Conservation (phyloP, 2,113 vertebrate genomes). For the Corythaixoides concolor region DNA sequence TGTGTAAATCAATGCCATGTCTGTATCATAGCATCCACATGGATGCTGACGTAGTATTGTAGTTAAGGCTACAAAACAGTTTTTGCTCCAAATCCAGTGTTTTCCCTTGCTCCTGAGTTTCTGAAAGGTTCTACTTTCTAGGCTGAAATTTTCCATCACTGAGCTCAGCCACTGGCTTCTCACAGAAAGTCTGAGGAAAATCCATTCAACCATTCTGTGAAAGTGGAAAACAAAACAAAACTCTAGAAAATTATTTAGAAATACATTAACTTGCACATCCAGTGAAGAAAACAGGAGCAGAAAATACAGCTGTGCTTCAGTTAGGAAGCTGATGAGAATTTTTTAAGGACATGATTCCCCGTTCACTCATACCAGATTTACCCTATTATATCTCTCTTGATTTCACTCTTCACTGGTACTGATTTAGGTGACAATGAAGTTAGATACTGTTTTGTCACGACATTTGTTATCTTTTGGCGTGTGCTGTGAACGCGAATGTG, state of each 20-base stretch:
- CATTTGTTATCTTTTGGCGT: neutral
- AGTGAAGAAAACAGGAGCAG: neutral
- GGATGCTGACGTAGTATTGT: neutral
- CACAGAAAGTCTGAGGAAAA: conserved; percentile 49
- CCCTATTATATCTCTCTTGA: neutral
- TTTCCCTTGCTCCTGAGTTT: conserved; percentile 24
- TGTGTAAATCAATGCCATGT: neutral
- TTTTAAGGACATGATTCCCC: neutral
- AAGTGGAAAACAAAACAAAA: conserved; percentile 47
- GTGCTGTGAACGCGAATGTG: fast-evolving
- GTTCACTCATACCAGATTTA: neutral
- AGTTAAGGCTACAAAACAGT: conserved; percentile 33
- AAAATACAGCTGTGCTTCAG: neutral
- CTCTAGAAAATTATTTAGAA: conserved; percentile 29
- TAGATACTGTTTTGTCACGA: neutral
- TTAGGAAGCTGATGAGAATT: neutral
- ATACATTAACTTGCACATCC: neutral
- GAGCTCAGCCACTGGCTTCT: conserved; percentile 35
- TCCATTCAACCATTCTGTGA: neutral
- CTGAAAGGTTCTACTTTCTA: conserved; percentile 65
- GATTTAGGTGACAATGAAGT: neutral
- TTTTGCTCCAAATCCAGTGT: conserved; percentile 11
- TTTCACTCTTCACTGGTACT: neutral
- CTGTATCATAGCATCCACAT: neutral
- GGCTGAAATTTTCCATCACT: conserved; percentile 65